A percentile compares a stretch with the other conserved stretches of the same genome.
Evolutionary conservation across 2,113 vertebrate species (phyloP).

Genomic region (Sorex araneus): DNA sequence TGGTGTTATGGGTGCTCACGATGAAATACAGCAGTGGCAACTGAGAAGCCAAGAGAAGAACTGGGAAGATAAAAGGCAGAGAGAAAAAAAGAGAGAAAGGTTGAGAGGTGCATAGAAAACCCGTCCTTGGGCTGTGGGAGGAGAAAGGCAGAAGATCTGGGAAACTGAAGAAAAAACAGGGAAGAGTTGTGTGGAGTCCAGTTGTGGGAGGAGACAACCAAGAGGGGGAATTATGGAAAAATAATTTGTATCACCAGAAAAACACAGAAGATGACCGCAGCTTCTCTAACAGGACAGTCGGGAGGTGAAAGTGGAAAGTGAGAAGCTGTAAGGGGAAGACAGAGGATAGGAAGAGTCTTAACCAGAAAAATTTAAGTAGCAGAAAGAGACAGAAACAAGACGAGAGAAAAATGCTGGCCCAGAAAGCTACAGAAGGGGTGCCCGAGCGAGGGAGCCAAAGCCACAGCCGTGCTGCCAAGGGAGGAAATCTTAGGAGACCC

Average conservation of each 20-base stretch:
- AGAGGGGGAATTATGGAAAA: conserved; percentile 8
- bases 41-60: conserved; percentile 59
- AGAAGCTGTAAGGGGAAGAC: conserved; percentile 62
- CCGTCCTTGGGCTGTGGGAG: background rate
- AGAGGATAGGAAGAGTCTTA: conserved; percentile 35
- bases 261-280: background rate
- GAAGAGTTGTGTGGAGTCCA: background rate
- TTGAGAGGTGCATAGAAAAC: background rate
- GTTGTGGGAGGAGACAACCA: background rate
- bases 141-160: background rate
- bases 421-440: conserved; percentile 70
- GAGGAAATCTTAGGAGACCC: conserved; percentile 79
- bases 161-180: background rate
- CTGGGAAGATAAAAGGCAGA: conserved; percentile 57
- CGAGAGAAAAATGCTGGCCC: conserved; percentile 74
- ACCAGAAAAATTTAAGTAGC: conserved; percentile 67
- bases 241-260: background rate
- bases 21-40: conserved; percentile 32
- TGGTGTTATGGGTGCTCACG: background rate
- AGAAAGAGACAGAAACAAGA: conserved; percentile 64
- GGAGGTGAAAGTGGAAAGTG: conserved; percentile 51
- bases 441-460: conserved; percentile 70
- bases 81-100: conserved; percentile 16
- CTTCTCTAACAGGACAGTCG: conserved; percentile 53
- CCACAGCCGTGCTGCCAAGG: conserved; percentile 72